A percentile compares a stretch with the other conserved stretches of the same genome.
Evolutionary conservation across 2,888 invertebrate species (phyloP).

Genomic region (Baronia brevicornis): DNA sequence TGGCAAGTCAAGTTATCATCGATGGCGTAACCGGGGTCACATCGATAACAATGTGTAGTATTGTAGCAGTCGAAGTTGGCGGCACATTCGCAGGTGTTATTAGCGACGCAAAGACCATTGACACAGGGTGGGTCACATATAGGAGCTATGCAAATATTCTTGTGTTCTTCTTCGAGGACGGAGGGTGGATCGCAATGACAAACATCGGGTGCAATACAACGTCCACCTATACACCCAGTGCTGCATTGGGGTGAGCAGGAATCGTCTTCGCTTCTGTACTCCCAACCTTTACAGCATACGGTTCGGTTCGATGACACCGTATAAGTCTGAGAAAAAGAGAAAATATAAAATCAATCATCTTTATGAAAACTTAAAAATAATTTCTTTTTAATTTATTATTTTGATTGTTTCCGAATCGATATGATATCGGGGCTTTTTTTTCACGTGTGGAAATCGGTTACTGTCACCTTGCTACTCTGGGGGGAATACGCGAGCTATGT

Average conservation of each 20-base stretch:
- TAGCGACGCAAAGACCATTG: constrained; percentile 43
- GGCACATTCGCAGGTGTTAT: constrained; percentile 49
- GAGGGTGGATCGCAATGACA: constrained; percentile 49
- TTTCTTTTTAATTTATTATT: too few relatives aligned
- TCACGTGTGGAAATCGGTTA: too few relatives aligned
- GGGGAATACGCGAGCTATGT: too few relatives aligned
- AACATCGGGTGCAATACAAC: constrained; percentile 47
- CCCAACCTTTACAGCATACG: constrained; percentile 60
- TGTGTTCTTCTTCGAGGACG: constrained; percentile 35
- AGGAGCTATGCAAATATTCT: constrained; percentile 45
- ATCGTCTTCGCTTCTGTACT: constrained; percentile 40
- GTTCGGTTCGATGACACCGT: constrained; percentile 33
- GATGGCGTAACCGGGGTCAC: constrained; percentile 31
- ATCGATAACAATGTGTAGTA: constrained; percentile 41
- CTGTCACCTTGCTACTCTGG: too few relatives aligned
- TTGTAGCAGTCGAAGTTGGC: constrained; percentile 34
- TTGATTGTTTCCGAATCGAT: too few relatives aligned
- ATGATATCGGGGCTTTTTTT: too few relatives aligned
- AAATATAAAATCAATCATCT: too few relatives aligned
- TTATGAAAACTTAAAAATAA: too few relatives aligned
- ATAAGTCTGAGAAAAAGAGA: constrained; percentile 41
- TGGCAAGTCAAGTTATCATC: constrained; percentile 19
- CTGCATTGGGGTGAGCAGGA: constrained; percentile 65
- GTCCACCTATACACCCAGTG: constrained; percentile 61
- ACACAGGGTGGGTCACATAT: constrained; percentile 41